A percentile compares a stretch with the other conserved stretches of the same genome.
phyloP scores from a whole-genome alignment of 2,113 vertebrate species.

The pig (Sus scrofa) region T2T-Sscrofa CM000830.6:128875501-128876000 shows the following conservation, averaged over 20 bases:
- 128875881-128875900: background rate
- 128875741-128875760: background rate
- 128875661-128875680: background rate
- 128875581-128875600: background rate
- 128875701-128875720: background rate
- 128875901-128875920: background rate
- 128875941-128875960: background rate
- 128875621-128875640: background rate
- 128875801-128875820: background rate
- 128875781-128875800: background rate
- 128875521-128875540: too few relatives aligned
- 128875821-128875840: background rate
- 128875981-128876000: constrained; percentile 13
- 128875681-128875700: background rate
- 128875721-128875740: background rate
- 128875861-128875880: background rate
- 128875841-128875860: background rate
- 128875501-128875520: too few relatives aligned
- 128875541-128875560: too few relatives aligned
- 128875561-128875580: too few relatives aligned
- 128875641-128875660: background rate
- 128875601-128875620: background rate
- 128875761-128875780: background rate
- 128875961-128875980: background rate
- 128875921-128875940: background rate